Evolutionary conservation across 2,888 invertebrate species (phyloP), one percentile per base, ranked within the genome.

Genomic region (Auanema sp.): DNA sequence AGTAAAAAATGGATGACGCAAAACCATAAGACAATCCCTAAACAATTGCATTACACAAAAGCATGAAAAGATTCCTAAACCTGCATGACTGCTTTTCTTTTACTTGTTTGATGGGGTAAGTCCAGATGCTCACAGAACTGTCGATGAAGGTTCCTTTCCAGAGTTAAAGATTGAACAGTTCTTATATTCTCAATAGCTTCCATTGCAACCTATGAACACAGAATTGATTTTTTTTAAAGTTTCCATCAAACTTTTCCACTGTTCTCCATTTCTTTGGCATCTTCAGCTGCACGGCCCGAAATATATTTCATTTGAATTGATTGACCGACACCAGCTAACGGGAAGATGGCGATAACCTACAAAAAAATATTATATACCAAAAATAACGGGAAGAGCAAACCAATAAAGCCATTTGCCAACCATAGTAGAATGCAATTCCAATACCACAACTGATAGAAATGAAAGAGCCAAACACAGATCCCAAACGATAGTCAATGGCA

Each of bases 211-310:
- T 81, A 33, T n/a, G n/a, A n/a, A n/a, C n/a, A n/a, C n/a, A n/a
- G n/a, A n/a, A n/a, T n/a, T n/a, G n/a, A n/a, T n/a, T n/a, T n/a
- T n/a, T n/a, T n/a, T 33, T 14, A 87, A 59, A 1, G 51, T 42
- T 64, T 12, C 55, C 6, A 56, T 21, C 84, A 81, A n/a, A 52
- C 87, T 83, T 86, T 85, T 58, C 87, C 87, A 58, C 87, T 87
- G 56, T 84, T 81, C 68, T 87, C 86, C 83, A 87, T 82, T 1
- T 85, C 80, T 24, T 80, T 81, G 0, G 84, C 83, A 74, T 87
- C 87, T 55, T 84, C 82, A 21, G 83, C 84, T 57, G 86, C 85
- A 40, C 84, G 84, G 41, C 86, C 86, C 43, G 57, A 47, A 40
- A 84, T 58, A 57, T 84, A 76, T 58, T 80, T 83, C 75, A 84